phyloP scores from a whole-genome alignment of 2,113 vertebrate species.

The Mormyrus lacerda region DNA sequence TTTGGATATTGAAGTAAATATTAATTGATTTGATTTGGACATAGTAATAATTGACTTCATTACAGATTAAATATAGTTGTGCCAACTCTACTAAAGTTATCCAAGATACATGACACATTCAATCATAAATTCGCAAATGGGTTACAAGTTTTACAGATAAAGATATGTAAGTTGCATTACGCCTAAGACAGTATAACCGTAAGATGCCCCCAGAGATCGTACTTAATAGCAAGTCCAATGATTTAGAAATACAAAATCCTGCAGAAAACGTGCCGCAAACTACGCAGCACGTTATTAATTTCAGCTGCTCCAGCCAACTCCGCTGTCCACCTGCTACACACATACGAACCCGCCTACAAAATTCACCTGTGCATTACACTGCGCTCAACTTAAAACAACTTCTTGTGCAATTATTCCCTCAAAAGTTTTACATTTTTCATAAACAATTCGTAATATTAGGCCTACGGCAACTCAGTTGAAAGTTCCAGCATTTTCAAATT shows the following conservation, averaged over 20 bases:
- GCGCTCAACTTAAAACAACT: neutral
- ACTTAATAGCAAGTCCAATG: neutral
- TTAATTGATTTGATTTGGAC: neutral
- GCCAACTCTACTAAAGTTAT: neutral
- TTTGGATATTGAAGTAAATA: neutral
- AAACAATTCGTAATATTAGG: neutral
- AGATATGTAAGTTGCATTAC: neutral
- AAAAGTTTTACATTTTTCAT: neutral
- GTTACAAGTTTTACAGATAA: neutral
- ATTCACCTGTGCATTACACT: neutral
- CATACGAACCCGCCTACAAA: neutral
- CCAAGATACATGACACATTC: neutral
- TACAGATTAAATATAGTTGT: neutral
- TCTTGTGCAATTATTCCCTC: neutral
- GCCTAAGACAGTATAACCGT: neutral
- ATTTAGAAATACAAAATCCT: neutral
- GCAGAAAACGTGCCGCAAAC: neutral
- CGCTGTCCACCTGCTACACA: conserved; percentile 4
- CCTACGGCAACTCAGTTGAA: neutral
- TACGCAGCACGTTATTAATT: neutral
- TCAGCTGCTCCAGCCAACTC: neutral
- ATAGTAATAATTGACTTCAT: neutral
- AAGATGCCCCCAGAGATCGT: neutral
- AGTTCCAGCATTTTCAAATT: neutral
- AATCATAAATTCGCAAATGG: neutral